A percentile compares a stretch with the other conserved stretches of the same genome.
These are phyloP conservation scores for Laterallus jamaicensis DNA, from an alignment of 2,113 vertebrate species.

Conservation along the genomic window DNA sequence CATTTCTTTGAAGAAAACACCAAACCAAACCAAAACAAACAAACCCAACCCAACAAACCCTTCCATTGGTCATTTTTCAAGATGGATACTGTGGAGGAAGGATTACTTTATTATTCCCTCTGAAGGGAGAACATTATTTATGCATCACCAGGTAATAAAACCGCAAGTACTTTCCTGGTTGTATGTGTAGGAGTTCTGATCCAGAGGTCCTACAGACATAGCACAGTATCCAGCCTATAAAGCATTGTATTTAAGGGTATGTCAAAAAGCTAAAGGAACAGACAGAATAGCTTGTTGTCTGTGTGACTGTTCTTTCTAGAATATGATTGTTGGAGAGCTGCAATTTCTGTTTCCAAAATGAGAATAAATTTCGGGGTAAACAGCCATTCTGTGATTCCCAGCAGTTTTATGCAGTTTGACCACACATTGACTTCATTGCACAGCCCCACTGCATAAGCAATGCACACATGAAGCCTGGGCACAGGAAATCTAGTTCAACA, in stretches of 20 bases:
- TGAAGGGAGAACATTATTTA: neutral
- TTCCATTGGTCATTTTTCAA: no score
- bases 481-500: neutral
- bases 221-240: rapidly evolving
- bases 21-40: no score
- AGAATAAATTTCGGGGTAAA: neutral
- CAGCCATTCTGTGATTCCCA: neutral
- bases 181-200: neutral
- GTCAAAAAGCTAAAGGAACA: neutral
- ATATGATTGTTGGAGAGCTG: neutral
- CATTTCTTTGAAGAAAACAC: neutral
- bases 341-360: neutral
- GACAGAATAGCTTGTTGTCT: neutral
- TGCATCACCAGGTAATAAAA: neutral
- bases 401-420: neutral
- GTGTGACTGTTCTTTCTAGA: neutral
- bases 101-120: neutral
- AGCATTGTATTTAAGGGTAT: rapidly evolving
- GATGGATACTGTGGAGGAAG: no score
- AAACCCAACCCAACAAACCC: no score
- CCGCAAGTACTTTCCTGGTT: neutral
- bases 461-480: rapidly evolving
- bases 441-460: neutral
- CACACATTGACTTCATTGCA: neutral
- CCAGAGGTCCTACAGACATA: neutral